These are phyloP conservation scores for Apolygus lucorum DNA, from an alignment of 1,140 invertebrate species.

Conservation along the genomic window DNA sequence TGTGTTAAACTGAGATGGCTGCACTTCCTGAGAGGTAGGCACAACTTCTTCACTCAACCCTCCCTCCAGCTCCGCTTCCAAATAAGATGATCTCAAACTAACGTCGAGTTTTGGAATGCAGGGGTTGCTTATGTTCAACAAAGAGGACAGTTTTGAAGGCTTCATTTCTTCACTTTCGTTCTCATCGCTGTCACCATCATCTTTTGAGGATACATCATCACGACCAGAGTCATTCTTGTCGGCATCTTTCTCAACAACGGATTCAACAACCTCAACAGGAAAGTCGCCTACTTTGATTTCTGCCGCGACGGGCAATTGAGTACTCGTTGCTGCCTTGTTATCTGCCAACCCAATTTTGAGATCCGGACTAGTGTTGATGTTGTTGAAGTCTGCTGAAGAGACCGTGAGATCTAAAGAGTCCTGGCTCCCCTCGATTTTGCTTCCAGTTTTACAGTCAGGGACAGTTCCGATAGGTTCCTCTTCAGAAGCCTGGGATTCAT, in stretches of 20 bases:
- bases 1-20: too few species aligned
- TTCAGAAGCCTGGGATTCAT: constrained; percentile 7
- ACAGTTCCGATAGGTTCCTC: neutral
- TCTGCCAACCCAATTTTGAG: neutral
- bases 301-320: neutral
- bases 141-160: neutral
- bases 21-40: neutral
- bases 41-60: neutral
- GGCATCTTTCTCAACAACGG: too few species aligned
- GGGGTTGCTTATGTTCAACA: neutral
- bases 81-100: neutral
- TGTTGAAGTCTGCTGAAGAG: neutral
- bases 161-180: constrained; percentile 6
- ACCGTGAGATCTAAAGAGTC: neutral
- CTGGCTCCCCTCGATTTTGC: neutral
- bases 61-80: neutral
- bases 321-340: too few species aligned
- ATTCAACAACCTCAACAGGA: too few species aligned
- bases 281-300: too few species aligned
- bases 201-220: too few species aligned
- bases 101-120: neutral
- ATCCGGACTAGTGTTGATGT: neutral
- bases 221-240: too few species aligned
- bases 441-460: neutral
- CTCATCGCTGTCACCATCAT: neutral